Evolutionary conservation across 2,888 invertebrate genomes (phyloP), one percentile per base, ranked within the genome.

Genomic region (Chalcosyrphus nemorum): DNA sequence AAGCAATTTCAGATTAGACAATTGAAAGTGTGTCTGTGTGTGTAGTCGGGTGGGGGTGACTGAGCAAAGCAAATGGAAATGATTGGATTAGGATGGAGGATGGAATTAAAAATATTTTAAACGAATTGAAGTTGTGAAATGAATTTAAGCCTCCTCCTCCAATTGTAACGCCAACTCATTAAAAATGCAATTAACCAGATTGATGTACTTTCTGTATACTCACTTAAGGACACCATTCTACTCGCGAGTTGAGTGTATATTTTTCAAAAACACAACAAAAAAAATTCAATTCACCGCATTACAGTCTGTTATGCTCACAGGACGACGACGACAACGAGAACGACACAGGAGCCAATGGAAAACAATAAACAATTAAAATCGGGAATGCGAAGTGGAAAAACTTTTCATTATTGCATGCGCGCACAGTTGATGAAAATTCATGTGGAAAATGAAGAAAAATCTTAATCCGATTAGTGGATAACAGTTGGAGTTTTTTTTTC

Each of bases 161-260:
- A 24, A 50, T 41, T 63, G 43, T 29, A 61, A 75, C 47, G 74
- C 27, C 17, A 56, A 75, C 75, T 81, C 81, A 75, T 81, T 81
- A 81, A 81, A 81, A 81, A 81, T 75, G 68, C 75, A 81, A 81
- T 75, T 81, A 81, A 81, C 68, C 81, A 75, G 81, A 81, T 75
- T 81, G 81, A 75, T 81, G 63, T 80, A 32, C 38, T 35, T 43
- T 61, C 24, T 54, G 32, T 65, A 47, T 41, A 27, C 61, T 71
- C 38, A 78, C 45, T 71, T 71, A 50, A 71, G 50, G 35, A n/a
- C 21, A 7, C 7, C 52, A 11, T 29, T 29, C 11, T 7, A 6
- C 13, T 19, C 13, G 32, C 17, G 1, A 21, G 24, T 43, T 70
- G 52, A 21, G 29, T 41, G 41, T 13, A 52, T 0, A 59, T 11